Base-by-base conservation (phyloP, 2,113 vertebrate species). In the Malurus melanocephalus region DNA sequence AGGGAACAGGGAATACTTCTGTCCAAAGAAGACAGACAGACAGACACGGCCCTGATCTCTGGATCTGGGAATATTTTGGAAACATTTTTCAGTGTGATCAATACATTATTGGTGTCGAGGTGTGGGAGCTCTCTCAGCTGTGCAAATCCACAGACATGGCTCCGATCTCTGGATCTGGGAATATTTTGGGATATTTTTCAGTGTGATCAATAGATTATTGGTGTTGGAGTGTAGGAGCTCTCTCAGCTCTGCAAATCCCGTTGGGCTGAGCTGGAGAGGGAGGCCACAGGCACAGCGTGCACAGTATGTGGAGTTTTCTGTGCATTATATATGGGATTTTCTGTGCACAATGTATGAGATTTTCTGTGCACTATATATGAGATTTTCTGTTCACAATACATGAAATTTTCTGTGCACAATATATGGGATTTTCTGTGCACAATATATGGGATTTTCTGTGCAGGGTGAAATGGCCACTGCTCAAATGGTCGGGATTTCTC, bases 151-250 rank as follows among this genome's bases (percentile, higher is more conserved):
- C 9, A 48, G 30, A 3, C 19, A 23, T 33, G 45, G 4, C 32
- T 18, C 32, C 35, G 11, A 30, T 16, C 21, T n/a, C 14, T 4
- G 19, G 14, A 3, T 35, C 19, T 71, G 56, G 33, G 16, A 16
- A 4, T 13, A 2, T 7, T 77, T 57, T 16, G 28, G 28, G 1
- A 12, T 26, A 22, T 46, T 26, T 8, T 20, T 27, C 16, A n/a
- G 24, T 26, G 6, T 26, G 10, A 60, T 38, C 42, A 13, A 0
- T 1, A 4, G 26, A 6, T 48, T 3, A 0, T 9, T 26, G 35
- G 45, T 17, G 0, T 6, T 56, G 87, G 66, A 56, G 65, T 20
- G 11, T 2, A 6, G 26, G 59, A 60, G 72, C 15, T 10, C 23
- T 33, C 24, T 18, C 4, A 67, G 75, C 67, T 62, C 23, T 59